Percentiles rank a stretch among this genome's conserved stretches.
These are phyloP conservation scores for Argyra leucocephala DNA, from an alignment of 2,888 invertebrate genomes.

Conservation along the genomic window DNA sequence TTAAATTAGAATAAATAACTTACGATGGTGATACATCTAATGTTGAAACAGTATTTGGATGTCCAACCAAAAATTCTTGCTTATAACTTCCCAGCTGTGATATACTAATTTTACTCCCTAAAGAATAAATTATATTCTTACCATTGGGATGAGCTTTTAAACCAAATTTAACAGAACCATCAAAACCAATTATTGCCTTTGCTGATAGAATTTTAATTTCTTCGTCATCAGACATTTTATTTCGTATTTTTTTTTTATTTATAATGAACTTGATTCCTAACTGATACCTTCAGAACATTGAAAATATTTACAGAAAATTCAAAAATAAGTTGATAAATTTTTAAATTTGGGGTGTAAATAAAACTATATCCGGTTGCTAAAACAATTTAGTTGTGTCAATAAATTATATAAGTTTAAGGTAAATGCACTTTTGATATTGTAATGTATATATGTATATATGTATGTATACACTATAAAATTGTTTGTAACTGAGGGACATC, in stretches of 20 bases:
- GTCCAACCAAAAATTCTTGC: constrained; percentile 68
- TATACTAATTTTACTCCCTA: constrained; percentile 70
- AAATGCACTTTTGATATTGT: too few relatives aligned
- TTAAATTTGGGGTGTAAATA: not conserved
- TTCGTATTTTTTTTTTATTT: not conserved
- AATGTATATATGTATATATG: too few relatives aligned
- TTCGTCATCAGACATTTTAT: constrained; percentile 22
- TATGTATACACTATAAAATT: too few relatives aligned
- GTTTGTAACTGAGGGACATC: too few relatives aligned
- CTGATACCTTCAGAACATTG: not conserved
- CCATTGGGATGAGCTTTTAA: constrained; percentile 64
- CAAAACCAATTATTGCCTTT: constrained; percentile 68
- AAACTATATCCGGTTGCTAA: not conserved
- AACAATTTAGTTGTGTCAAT: not conserved
- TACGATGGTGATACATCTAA: constrained; percentile 59
- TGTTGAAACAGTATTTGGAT: constrained; percentile 68
- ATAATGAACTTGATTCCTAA: not conserved
- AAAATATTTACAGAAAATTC: not conserved
- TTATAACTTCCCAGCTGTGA: constrained; percentile 57
- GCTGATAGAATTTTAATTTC: constrained; percentile 52
- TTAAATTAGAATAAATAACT: not conserved
- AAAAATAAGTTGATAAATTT: not conserved
- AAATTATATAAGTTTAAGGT: not conserved
- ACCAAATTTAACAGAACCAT: constrained; percentile 53
- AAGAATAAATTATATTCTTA: constrained; percentile 61